Evolutionary conservation across 2,797 vertebrate genomes (phyloP).

Genomic region (Xenopus petersii): DNA sequence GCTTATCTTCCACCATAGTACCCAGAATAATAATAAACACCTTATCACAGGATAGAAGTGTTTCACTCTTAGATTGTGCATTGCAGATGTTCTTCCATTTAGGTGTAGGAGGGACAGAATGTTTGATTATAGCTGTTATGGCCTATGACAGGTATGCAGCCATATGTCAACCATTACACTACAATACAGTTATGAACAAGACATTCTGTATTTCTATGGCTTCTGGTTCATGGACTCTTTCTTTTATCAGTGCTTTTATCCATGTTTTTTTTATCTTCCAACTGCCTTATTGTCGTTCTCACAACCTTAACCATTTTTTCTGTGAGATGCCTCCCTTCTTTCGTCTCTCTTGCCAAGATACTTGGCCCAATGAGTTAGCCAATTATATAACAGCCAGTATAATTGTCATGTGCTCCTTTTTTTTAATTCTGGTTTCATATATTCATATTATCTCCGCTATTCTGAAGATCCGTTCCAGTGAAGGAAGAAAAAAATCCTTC

Average conservation of each 20-base stretch:
- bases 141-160: conserved; percentile 26
- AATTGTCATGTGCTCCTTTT: conserved; percentile 12
- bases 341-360: conserved; percentile 17
- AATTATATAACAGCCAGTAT: conserved; percentile 4
- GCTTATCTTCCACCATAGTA: conserved; percentile 13
- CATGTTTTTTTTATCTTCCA: conserved; percentile 12
- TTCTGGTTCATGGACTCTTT: not conserved
- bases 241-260: conserved; percentile 7
- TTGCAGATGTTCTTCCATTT: conserved; percentile 18
- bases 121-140: conserved; percentile 22
- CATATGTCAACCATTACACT: conserved; percentile 25
- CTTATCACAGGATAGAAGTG: not conserved
- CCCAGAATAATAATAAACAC: conserved; percentile 1
- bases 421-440: conserved; percentile 16
- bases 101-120: conserved; percentile 16
- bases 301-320: conserved; percentile 11
- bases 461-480: not conserved
- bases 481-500: conserved; percentile 11
- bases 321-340: conserved; percentile 17
- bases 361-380: conserved; percentile 15
- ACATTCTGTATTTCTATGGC: not conserved
- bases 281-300: conserved; percentile 11
- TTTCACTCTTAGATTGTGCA: conserved; percentile 11
- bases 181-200: conserved; percentile 19
- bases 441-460: conserved; percentile 7